These are phyloP conservation scores for Drosophila sp. DNA, from an alignment of 1,140 invertebrate species.

Conservation along the genomic window DNA sequence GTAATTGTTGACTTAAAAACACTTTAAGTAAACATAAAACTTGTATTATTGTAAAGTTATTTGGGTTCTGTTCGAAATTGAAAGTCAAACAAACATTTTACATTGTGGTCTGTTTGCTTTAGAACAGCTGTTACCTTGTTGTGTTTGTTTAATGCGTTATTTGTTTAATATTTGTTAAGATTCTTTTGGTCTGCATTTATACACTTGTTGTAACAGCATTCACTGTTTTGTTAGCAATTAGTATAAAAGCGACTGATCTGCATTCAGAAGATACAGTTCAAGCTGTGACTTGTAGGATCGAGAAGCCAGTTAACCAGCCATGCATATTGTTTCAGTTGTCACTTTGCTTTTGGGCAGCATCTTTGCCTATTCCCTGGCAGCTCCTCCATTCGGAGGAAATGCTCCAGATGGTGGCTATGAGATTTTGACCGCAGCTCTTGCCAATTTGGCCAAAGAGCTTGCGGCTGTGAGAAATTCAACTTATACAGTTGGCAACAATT, in stretches of 20 bases:
- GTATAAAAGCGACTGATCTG: constrained; percentile 19
- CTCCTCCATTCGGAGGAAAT: constrained; percentile 4
- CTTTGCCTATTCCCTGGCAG: constrained; percentile 4
- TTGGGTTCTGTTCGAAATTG: background rate
- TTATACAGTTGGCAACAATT: background rate
- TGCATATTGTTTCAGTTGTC: constrained; percentile 30
- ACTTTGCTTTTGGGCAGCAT: constrained; percentile 31
- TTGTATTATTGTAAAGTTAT: background rate
- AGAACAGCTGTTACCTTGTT: constrained; percentile 26
- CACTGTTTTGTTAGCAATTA: background rate
- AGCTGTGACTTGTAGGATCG: constrained; percentile 6
- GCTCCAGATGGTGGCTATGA: background rate
- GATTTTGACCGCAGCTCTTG: background rate
- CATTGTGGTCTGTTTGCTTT: background rate
- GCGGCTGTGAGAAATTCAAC: constrained; percentile 12
- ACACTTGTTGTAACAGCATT: background rate
- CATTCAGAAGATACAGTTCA: constrained; percentile 17
- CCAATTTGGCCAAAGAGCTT: constrained; percentile 22
- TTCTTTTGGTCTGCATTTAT: background rate
- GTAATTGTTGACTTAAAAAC: background rate
- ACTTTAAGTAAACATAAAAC: background rate
- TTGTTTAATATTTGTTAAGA: constrained; percentile 1
- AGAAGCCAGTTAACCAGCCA: constrained; percentile 20
- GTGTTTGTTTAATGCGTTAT: background rate
- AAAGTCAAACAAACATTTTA: constrained; percentile 14